These are phyloP conservation scores for Chromoteleia sp. DNA, from an alignment of 2,888 invertebrate species.

Conservation along the genomic window DNA sequence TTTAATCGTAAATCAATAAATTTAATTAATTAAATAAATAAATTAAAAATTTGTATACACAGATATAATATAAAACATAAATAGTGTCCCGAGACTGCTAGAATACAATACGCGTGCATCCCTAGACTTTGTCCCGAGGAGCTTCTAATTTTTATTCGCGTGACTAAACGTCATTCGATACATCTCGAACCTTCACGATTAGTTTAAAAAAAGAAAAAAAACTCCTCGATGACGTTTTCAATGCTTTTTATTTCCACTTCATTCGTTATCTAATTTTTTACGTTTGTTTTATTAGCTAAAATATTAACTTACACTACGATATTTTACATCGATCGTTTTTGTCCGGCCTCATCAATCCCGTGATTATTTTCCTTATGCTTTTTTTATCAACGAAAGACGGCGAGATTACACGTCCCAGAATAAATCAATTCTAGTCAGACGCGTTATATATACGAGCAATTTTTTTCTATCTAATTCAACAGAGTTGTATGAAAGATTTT, in stretches of 20 bases:
- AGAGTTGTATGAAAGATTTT: constrained; percentile 52
- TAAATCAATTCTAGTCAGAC: constrained; percentile 54
- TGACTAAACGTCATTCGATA: constrained; percentile 63
- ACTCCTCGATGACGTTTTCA: constrained; percentile 70
- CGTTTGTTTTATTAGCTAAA: constrained; percentile 72
- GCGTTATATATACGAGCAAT: constrained; percentile 52
- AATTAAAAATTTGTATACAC: constrained; percentile 84
- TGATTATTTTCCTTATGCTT: constrained; percentile 53
- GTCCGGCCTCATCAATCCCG: constrained; percentile 72
- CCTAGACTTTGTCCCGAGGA: constrained; percentile 72
- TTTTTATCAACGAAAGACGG: constrained; percentile 46
- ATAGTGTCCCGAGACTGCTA: constrained; percentile 83
- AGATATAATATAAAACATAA: constrained; percentile 84
- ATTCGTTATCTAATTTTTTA: constrained; percentile 69
- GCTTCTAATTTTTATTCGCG: constrained; percentile 64
- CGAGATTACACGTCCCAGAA: constrained; percentile 45
- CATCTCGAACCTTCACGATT: constrained; percentile 58
- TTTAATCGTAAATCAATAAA: constrained; percentile 84
- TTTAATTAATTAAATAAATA: constrained; percentile 84
- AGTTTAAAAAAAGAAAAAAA: constrained; percentile 47
- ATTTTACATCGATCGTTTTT: constrained; percentile 71
- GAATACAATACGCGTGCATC: constrained; percentile 78
- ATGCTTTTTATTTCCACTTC: constrained; percentile 62
- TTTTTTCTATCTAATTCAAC: constrained; percentile 62
- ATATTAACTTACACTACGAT: constrained; percentile 72